phyloP scores from a whole-genome alignment of 64 coral and sea anemone species.

The Porites lutea region DNA sequence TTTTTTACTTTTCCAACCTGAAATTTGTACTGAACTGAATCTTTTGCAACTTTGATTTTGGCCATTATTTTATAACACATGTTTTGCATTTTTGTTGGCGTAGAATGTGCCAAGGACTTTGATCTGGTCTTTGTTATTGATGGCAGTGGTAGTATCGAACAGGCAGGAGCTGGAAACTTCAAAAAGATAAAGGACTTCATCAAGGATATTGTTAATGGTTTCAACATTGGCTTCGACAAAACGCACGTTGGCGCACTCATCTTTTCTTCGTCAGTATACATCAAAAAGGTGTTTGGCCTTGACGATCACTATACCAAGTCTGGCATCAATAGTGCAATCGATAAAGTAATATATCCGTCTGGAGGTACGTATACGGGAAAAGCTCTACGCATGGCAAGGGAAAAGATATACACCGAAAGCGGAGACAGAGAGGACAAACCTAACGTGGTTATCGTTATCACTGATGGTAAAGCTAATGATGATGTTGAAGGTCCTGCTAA shows the following conservation, averaged over 20 bases:
- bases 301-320: constrained; percentile 2
- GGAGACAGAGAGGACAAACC: constrained; percentile 49
- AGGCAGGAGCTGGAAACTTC: constrained; percentile 61
- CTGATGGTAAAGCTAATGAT: constrained; percentile 64
- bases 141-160: constrained; percentile 83
- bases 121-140: constrained; percentile 82
- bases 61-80: no score
- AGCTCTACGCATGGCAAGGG: constrained; percentile 23
- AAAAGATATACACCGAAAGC: neutral
- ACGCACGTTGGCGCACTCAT: constrained; percentile 79
- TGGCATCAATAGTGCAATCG: constrained; percentile 23
- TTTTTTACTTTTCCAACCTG: no score
- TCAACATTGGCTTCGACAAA: constrained; percentile 51
- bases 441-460: constrained; percentile 71
- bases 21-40: no score
- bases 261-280: constrained; percentile 8
- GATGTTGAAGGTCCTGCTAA: constrained; percentile 2
- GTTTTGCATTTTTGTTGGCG: no score
- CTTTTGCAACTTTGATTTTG: no score
- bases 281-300: constrained; percentile 31
- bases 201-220: constrained; percentile 44
- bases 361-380: constrained; percentile 72
- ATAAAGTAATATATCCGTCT: constrained; percentile 35
- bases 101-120: constrained; percentile 47
- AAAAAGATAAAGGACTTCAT: constrained; percentile 62